Conservation (phyloP, 2,797 vertebrate genomes). For the Caiman crocodilus region DNA sequence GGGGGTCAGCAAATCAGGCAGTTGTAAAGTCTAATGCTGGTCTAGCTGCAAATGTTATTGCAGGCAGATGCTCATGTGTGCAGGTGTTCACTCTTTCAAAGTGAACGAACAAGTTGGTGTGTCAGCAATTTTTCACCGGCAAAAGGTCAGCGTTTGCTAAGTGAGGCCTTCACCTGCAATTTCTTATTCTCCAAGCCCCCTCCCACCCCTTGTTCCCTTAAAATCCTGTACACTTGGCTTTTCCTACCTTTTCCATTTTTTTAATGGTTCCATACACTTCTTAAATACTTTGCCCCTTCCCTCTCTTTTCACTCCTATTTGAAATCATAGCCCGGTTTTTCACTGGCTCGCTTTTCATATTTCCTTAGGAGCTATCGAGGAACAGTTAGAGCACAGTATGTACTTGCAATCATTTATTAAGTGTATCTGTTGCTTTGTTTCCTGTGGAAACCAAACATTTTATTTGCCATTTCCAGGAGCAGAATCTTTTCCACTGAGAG, state of each 20-base stretch:
- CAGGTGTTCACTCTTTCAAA: background rate
- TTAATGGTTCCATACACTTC: background rate
- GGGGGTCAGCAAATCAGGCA: background rate
- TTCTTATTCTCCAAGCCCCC: background rate
- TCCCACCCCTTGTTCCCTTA: background rate
- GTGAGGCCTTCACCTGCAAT: background rate
- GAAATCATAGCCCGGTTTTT: background rate
- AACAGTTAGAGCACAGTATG: background rate
- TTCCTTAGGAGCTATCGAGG: background rate
- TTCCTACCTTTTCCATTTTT: background rate
- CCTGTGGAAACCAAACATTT: background rate
- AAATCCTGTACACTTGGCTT: background rate
- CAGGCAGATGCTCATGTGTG: fast-evolving
- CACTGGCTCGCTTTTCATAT: background rate
- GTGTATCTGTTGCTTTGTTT: background rate
- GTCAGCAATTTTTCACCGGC: background rate
- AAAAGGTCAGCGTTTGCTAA: background rate
- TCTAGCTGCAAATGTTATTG: background rate
- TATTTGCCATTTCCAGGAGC: background rate
- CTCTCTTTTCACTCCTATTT: constrained; percentile 5
- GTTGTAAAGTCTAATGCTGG: background rate
- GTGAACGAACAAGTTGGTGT: fast-evolving
- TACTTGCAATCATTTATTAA: background rate
- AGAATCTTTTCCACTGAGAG: constrained; percentile 19
- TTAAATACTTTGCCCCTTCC: background rate